These are phyloP conservation scores for Schrankia costaestrigalis DNA, from an alignment of 2,888 invertebrate genomes.

Conservation along the genomic window DNA sequence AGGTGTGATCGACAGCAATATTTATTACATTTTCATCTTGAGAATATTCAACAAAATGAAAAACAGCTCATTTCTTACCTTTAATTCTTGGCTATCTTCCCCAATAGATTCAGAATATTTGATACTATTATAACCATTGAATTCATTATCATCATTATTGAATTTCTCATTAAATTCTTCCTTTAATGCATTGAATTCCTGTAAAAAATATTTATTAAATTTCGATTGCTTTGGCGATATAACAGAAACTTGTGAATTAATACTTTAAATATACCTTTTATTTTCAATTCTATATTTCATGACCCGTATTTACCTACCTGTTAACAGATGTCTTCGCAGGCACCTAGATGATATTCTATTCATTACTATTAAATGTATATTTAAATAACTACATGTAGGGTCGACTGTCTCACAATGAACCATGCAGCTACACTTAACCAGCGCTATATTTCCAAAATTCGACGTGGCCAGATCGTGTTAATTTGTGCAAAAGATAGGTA, in stretches of 20 bases:
- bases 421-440: neutral
- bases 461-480: no score
- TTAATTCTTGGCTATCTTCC: conserved; percentile 56
- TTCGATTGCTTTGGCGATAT: neutral
- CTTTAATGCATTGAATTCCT: conserved; percentile 68
- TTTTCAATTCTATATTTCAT: no score
- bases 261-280: neutral
- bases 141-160: conserved; percentile 54
- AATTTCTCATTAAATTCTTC: conserved; percentile 74
- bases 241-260: neutral
- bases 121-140: conserved; percentile 46
- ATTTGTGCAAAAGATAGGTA: no score
- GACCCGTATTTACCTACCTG: conserved; percentile 19
- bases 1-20: no score
- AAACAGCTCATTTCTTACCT: conserved; percentile 57
- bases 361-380: conserved; percentile 14
- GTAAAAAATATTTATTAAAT: conserved; percentile 31
- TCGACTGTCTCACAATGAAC: neutral
- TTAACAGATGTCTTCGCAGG: conserved; percentile 36
- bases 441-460: no score
- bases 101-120: conserved; percentile 34
- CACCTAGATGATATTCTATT: conserved; percentile 17
- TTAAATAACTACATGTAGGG: neutral
- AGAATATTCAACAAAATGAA: neutral
- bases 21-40: no score